A percentile compares a stretch with the other conserved stretches of the same genome.
phyloP scores from a whole-genome alignment of 2,797 vertebrate species.

The Phalloptychus januarius region DNA sequence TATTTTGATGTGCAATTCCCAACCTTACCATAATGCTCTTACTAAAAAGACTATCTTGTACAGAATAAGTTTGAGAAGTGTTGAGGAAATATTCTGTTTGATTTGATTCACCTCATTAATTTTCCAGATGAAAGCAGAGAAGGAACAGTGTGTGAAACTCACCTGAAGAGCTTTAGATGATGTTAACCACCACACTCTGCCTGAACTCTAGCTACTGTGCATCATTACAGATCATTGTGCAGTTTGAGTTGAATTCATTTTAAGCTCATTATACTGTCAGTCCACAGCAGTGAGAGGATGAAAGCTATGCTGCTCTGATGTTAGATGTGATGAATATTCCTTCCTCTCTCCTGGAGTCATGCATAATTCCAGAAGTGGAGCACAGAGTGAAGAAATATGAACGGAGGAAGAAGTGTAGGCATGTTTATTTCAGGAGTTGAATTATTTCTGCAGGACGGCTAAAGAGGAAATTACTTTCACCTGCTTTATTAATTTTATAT shows the following conservation, averaged over 20 bases:
- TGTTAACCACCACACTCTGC: background rate
- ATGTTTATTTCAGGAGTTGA: slow-evolving; percentile 42
- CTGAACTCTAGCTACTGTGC: background rate
- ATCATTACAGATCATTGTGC: background rate
- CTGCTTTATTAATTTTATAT: background rate
- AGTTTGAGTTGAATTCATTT: background rate
- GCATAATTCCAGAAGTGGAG: slow-evolving; percentile 40
- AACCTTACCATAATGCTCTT: background rate
- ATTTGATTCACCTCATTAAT: slow-evolving; percentile 30
- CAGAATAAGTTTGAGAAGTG: background rate
- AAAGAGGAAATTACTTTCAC: background rate
- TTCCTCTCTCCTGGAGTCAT: slow-evolving; percentile 24
- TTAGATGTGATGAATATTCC: slow-evolving; percentile 35
- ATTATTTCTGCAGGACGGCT: slow-evolving; percentile 14
- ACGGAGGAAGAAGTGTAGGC: slow-evolving; percentile 27
- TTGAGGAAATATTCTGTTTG: slow-evolving; percentile 10
- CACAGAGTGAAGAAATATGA: slow-evolving; percentile 34
- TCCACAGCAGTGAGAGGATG: background rate
- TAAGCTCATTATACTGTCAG: background rate
- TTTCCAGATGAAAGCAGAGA: slow-evolving; percentile 12
- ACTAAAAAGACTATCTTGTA: background rate
- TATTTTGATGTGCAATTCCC: slow-evolving; percentile 9
- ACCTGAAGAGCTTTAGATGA: background rate
- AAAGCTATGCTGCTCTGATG: slow-evolving; percentile 17
- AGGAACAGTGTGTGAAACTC: background rate